Evolutionary conservation across 2,888 invertebrate genomes (phyloP).

Genomic region (Melanchra persicariae): DNA sequence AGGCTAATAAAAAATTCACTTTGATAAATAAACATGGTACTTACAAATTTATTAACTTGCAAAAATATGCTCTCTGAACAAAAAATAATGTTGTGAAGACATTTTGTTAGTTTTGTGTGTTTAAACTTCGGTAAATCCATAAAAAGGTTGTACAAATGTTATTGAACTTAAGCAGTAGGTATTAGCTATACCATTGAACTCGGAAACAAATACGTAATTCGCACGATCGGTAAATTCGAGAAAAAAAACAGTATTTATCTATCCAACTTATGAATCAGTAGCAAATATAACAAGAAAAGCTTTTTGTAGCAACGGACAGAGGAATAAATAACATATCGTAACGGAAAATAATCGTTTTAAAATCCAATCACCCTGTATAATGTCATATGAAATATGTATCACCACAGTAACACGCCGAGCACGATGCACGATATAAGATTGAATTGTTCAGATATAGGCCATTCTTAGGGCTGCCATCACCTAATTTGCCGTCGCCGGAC

Average conservation of each 20-base stretch:
- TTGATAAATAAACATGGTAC: constrained; percentile 20
- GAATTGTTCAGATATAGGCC: constrained; percentile 10
- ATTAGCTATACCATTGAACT: constrained; percentile 21
- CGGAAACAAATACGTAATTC: constrained; percentile 24
- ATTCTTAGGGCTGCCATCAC: too few species aligned
- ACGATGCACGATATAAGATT: constrained; percentile 9
- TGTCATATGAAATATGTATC: constrained; percentile 14
- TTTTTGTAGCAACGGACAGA: background rate
- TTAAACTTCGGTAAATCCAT: background rate
- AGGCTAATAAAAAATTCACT: too few species aligned
- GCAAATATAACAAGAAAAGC: constrained; percentile 11
- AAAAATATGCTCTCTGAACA: background rate
- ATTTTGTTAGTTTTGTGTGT: background rate
- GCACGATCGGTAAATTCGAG: constrained; percentile 9
- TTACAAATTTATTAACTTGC: background rate
- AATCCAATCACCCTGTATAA: background rate
- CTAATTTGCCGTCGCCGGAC: too few species aligned
- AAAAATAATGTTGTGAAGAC: background rate
- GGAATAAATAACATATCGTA: constrained; percentile 22
- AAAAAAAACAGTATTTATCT: background rate
- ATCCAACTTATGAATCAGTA: constrained; percentile 4
- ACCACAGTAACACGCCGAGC: background rate
- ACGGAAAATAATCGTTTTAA: background rate
- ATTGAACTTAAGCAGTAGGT: background rate
- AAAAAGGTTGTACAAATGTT: constrained; percentile 26